Conservation (phyloP, 2,113 vertebrate genomes). For the Oreotrochilus melanogaster region DNA sequence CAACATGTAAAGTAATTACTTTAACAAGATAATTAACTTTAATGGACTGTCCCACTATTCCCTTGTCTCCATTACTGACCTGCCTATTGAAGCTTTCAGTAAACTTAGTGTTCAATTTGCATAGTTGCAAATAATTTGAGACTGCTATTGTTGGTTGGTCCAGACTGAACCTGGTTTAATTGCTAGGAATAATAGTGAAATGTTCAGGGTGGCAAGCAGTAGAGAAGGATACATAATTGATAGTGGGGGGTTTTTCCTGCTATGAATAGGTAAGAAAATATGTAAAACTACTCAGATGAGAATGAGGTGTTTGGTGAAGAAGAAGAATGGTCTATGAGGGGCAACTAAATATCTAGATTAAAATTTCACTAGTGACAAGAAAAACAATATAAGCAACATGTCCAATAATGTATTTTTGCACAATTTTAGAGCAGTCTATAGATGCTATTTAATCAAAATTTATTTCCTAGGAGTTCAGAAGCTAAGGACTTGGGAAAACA, state of each 20-base stretch:
- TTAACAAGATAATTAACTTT: constrained; percentile 53
- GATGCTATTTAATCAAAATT: neutral
- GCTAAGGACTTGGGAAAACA: neutral
- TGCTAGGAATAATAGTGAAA: neutral
- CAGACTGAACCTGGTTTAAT: constrained; percentile 13
- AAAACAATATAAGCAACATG: neutral
- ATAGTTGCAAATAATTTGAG: neutral
- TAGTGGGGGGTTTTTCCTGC: neutral
- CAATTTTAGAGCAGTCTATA: neutral
- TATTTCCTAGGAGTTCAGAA: neutral
- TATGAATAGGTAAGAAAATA: neutral
- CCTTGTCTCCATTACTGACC: constrained; percentile 28
- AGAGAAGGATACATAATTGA: neutral
- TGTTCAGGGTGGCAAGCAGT: neutral
- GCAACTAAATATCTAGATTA: neutral
- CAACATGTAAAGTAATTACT: constrained; percentile 45
- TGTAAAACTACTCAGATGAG: neutral
- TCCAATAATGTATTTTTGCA: neutral
- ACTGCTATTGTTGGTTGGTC: neutral
- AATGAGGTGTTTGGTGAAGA: neutral
- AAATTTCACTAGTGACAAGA: neutral
- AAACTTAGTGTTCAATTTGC: neutral
- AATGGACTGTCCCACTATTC: constrained; percentile 24
- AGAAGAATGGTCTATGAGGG: neutral
- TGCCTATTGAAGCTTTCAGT: constrained; percentile 19